Percentiles rank a stretch among this genome's conserved stretches.
phyloP scores from a whole-genome alignment of 2,888 invertebrate species.

The Augiades crinisus region DNA sequence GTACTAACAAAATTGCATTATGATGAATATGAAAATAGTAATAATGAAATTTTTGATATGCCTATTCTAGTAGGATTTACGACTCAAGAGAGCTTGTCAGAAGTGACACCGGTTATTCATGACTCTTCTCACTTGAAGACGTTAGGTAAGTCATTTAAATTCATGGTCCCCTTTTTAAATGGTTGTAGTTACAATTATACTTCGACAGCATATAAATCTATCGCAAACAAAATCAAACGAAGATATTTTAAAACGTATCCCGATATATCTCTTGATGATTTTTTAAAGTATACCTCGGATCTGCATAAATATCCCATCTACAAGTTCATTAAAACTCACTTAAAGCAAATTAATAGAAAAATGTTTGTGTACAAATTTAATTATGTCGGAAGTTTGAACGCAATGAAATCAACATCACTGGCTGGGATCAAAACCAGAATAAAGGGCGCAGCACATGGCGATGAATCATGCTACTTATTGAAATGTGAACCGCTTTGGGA shows the following conservation, averaged over 20 bases:
- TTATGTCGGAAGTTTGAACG: conserved; percentile 64
- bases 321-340: conserved; percentile 57
- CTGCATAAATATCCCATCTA: conserved; percentile 66
- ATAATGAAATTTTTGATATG: conserved; percentile 36
- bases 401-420: conserved; percentile 55
- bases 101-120: conserved; percentile 64
- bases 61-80: conserved; percentile 75
- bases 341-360: conserved; percentile 40
- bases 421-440: conserved; percentile 44
- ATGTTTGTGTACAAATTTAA: conserved; percentile 73
- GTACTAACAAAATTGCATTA: conserved; percentile 43
- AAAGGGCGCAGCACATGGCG: conserved; percentile 70
- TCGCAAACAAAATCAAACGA: conserved; percentile 52
- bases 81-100: conserved; percentile 73
- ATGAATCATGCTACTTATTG: conserved; percentile 73
- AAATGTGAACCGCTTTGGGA: conserved; percentile 68
- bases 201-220: conserved; percentile 45
- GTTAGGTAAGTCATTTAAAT: conserved; percentile 56
- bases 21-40: conserved; percentile 35
- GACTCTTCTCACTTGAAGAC: conserved; percentile 55
- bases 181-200: conserved; percentile 54
- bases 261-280: conserved; percentile 50
- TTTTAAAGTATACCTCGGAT: conserved; percentile 67
- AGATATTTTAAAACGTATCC: conserved; percentile 56
- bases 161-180: conserved; percentile 62